Evolutionary conservation across 1,140 invertebrate genomes (phyloP), one percentile per base, ranked within the genome.

Genomic region (Anoplolepis gracilipes): DNA sequence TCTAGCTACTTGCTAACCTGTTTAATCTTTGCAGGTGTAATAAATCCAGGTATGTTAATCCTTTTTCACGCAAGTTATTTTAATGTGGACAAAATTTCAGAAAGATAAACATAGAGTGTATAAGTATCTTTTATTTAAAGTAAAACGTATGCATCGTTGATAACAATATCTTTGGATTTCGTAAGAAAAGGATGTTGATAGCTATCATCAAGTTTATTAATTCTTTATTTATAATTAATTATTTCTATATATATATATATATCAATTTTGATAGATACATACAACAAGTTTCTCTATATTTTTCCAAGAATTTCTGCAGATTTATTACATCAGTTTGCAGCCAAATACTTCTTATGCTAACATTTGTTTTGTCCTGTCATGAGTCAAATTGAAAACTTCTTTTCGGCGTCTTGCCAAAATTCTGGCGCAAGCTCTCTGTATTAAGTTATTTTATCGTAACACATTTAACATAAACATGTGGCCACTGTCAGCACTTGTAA

Each of bases 321-420:
- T 73, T 59, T 73, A 46, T 82, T 16, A 7, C 0, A 39, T 5
- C 36, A 2, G 2, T 72, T 30, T 25, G 4, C 11, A 42, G 13
- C 4, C 25, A 67, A 79, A 82, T 28, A 59, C 46, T 53, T 11
- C 13, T 53, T 53, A 22, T 8, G 42, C 19, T 39, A 42, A 28
- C 8, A 13, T 73, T 73, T 72, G 42, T 72, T 33, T 73, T 22
- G 25, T 25, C 30, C 22, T 59, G 78, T 59, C 65, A 13, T 19
- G 36, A 82, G 46, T 82, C 25, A 73, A 82, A 73, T 72, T 46
- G n/a, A 72, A 25, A n/a, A 36, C 19, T 82, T 59, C 67, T 82
- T 82, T 82, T 30, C 67, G 67, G 53, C 55, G n/a, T 61, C 11
- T 30, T 59, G 78, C 36, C 36, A 73, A 39, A 82, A 33, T 72